phyloP scores from a whole-genome alignment of 2,888 invertebrate species.

The Beris chalybata region DNA sequence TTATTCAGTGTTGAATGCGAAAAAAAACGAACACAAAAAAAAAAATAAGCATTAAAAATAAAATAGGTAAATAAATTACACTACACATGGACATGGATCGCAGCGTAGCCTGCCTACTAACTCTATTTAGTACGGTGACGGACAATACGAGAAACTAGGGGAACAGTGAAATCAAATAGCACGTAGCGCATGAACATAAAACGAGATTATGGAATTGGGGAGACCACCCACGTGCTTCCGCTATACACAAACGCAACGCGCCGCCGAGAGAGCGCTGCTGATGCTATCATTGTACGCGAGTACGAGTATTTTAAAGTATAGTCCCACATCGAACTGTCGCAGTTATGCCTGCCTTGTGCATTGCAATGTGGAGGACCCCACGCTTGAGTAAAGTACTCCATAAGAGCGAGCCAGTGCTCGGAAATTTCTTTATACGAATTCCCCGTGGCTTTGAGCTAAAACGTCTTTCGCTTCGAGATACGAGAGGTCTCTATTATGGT shows the following conservation, averaged over 20 bases:
- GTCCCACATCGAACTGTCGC: too few relatives aligned
- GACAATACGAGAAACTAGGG: slow-evolving; percentile 16
- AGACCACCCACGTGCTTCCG: slow-evolving; percentile 45
- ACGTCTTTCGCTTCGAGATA: too few relatives aligned
- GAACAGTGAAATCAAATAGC: slow-evolving; percentile 32
- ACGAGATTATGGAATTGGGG: slow-evolving; percentile 37
- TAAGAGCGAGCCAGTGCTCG: too few relatives aligned
- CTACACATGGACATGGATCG: slow-evolving; percentile 18
- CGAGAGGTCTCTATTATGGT: too few relatives aligned
- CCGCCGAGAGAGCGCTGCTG: not conserved
- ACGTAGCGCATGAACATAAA: slow-evolving; percentile 38
- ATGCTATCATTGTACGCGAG: too few relatives aligned
- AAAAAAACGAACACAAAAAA: not conserved
- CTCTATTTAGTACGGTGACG: slow-evolving; percentile 4
- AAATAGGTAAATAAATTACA: slow-evolving; percentile 21
- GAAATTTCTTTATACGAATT: too few relatives aligned
- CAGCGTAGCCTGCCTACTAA: not conserved
- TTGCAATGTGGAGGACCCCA: too few relatives aligned
- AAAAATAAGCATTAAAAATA: not conserved
- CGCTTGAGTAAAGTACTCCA: too few relatives aligned
- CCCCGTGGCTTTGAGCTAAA: too few relatives aligned
- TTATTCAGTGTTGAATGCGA: slow-evolving; percentile 19
- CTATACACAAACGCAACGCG: slow-evolving; percentile 32
- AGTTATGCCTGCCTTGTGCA: too few relatives aligned
- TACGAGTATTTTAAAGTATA: too few relatives aligned